Evolutionary conservation across 2,113 vertebrate genomes (phyloP).

Genomic region (Orycteropus afer): DNA sequence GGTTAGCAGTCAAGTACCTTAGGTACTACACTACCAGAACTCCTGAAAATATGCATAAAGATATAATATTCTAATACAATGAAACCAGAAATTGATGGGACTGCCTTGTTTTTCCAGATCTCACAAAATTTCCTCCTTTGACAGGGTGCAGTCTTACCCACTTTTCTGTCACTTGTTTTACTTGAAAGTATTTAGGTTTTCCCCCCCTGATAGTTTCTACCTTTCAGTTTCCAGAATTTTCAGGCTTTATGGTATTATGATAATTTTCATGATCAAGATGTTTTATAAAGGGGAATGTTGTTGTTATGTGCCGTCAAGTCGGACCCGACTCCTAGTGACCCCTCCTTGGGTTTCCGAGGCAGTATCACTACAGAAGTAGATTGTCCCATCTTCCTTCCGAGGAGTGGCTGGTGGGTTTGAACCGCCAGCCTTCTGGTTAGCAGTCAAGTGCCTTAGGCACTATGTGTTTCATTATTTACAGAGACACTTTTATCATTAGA

Average conservation of each 20-base stretch:
- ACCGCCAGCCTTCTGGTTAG: too few species aligned
- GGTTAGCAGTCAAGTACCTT: too few species aligned
- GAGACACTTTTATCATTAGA: neutral
- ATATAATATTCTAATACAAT: neutral
- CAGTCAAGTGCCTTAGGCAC: too few species aligned
- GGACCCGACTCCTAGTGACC: too few species aligned
- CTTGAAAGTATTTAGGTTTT: neutral
- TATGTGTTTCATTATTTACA: neutral
- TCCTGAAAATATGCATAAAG: neutral
- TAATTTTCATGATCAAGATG: neutral
- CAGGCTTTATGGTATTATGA: neutral
- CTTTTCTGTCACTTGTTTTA: neutral
- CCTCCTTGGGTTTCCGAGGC: too few species aligned
- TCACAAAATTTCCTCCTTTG: neutral
- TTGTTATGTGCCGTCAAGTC: too few species aligned
- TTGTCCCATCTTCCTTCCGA: too few species aligned
- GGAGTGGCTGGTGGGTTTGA: too few species aligned
- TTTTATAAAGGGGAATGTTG: neutral
- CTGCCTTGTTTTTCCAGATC: neutral
- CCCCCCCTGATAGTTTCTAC: neutral
- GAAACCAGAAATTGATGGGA: neutral
- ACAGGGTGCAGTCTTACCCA: neutral
- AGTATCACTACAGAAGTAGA: too few species aligned
- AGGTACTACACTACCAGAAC: too few species aligned
- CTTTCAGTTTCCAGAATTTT: neutral